Evolutionary conservation across 2,113 vertebrate genomes (phyloP).

Genomic region (Silurus glanis): DNA sequence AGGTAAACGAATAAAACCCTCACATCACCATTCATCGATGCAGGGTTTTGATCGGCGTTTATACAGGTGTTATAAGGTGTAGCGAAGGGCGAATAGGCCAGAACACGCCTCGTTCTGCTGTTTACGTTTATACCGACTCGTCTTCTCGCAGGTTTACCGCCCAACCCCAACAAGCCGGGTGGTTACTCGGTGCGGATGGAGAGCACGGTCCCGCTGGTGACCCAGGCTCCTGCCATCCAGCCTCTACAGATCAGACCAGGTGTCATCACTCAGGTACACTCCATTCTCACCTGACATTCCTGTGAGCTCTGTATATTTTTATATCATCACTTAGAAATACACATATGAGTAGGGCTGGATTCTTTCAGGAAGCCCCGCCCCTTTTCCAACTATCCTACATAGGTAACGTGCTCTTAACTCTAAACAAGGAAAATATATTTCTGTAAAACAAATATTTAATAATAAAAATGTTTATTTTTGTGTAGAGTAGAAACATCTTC

Average conservation of each 20-base stretch:
- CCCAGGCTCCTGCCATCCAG: constrained; percentile 88
- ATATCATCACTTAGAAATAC: neutral
- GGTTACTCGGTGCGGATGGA: constrained; percentile 92
- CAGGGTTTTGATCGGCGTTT: neutral
- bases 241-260: constrained; percentile 91
- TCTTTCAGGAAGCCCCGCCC: neutral
- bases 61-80: neutral
- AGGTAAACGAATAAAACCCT: constrained; percentile 72
- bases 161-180: constrained; percentile 83
- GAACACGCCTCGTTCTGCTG: neutral
- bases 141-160: constrained; percentile 80
- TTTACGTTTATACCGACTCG: neutral
- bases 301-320: neutral
- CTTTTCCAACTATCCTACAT: neutral
- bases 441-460: too few relatives aligned
- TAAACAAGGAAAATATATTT: too few relatives aligned
- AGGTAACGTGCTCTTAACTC: neutral
- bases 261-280: constrained; percentile 88
- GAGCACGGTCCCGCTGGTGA: constrained; percentile 86
- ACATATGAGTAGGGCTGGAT: too few relatives aligned
- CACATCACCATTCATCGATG: neutral
- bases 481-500: neutral
- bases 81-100: neutral
- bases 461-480: too few relatives aligned
- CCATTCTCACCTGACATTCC: neutral